Evolutionary conservation across 2,888 invertebrate species (phyloP), one percentile per base, ranked within the genome.

Genomic region (Hyalella azteca): DNA sequence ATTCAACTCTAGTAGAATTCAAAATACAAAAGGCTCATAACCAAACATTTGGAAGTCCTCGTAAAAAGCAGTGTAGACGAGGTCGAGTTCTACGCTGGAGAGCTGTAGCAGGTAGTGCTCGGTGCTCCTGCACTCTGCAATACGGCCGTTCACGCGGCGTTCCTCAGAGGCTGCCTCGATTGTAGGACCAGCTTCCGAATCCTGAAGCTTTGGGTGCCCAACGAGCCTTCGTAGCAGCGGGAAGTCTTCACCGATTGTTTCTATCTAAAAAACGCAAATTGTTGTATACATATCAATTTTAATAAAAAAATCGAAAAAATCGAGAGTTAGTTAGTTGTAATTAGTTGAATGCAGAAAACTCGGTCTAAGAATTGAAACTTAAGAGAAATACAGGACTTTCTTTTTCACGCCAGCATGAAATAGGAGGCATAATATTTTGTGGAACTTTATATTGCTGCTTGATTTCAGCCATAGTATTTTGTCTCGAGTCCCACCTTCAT

Each of bases 41-140:
- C 40, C 73, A 11, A 73, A 15, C 39, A 39, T 15, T 39, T 13
- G 19, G 26, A 73, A 73, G 73, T 73, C 73, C 36, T 73, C 40
- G 39, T 73, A 29, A 19, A 36, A 73, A 39, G 73, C 73, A 0
- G 73, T 73, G 73, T 73, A 73, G 39, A 73, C 39, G 73, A 73
- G 36, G 26, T 73, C 73, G 3, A 73, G 32, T 22, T 73, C 73
- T 36, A 36, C 73, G 11, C 40, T 73, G 36, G 39, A 36, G 36
- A 73, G 40, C 22, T 73, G 39, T 2, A 22, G 36, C 13, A 73
- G 36, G 73, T 73, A 73, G 4, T 73, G 36, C 3, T n/a, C 36
- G 9, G 40, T 39, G n/a, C 36, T 73, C 73, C 4, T 73, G 54
- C 54, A 54, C 54, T 54, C 54, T 22, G 26, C 29, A 29, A 54